Base-by-base conservation (phyloP, 2,797 vertebrate genomes). In the Leuciscus waleckii region DNA sequence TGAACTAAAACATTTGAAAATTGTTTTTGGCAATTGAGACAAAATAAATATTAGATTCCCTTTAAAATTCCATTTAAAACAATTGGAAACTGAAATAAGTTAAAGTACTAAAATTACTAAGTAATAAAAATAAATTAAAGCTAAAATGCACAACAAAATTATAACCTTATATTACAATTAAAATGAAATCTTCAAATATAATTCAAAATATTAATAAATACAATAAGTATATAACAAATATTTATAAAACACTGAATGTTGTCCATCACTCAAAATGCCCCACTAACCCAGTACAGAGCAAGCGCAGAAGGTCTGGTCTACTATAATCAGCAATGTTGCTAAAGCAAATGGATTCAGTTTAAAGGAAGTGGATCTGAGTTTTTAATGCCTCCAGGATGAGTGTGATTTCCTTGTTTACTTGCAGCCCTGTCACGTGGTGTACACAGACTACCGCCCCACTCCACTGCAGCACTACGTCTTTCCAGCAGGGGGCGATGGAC, bases 401-500 rank as follows among this genome's bases (percentile, higher is more conserved):
- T 49, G 41, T 73, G 14, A 74, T 26, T 26, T 23, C 21, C 11
- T 32, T 69, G 2, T 92, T 85, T 87, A 69, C 85, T 85, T 88
- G 26, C 83, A 99, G 98, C 97, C 98, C 1, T 99, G 98, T 89
- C 98, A 99, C 71, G 98, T 99, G 26, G 96, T 99, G 88, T 99
- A 99, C 91, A 99, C 98, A 3, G 98, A 99, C 84, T 99, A 98
- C 89, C 95, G 98, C 5, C 98, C 98, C 10, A 99, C 98, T 90
- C 98, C 98, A 0, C 93, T 99, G 94, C 98, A 99, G 32, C 98
- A 99, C 92, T 99, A 99, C 91, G 94, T 99, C 88, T 99, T 99
- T 89, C 98, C 98, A 94, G 97, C 98, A 94, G 98, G 98, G 69
- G 98, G 98, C 76, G 98, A 99, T 85, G 98, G 98, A 91, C 96